Evolutionary conservation across 2,888 invertebrate species (phyloP), one percentile per base, ranked within the genome.

Genomic region (Noctua pronuba): DNA sequence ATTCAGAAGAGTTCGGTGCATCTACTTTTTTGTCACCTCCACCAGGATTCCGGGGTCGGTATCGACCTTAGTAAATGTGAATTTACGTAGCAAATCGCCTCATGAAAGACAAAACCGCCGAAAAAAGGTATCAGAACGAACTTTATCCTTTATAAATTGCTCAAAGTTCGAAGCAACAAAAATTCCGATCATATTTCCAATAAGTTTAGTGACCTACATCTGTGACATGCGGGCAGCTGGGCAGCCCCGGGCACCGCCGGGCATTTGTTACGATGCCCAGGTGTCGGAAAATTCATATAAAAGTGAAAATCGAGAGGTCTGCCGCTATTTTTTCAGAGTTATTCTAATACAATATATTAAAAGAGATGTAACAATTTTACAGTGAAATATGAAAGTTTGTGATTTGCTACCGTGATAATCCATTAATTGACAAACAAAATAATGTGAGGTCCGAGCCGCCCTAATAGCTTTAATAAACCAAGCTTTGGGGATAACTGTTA

Each of bases 121-220:
- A 28, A 62, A 55, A 82, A 58, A 65, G 11, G 31, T 55, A 68
- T 55, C 21, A 67, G 35, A 66, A 35, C 38, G 41, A 58, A 70
- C 46, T 67, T 46, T 70, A 35, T 46, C 38, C 79, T 24, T 71
- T 64, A 67, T 35, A 79, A 78, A 81, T 83, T 83, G 38, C 35
- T 68, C 46, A 67, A 80, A 67, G 41, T 83, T 64, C 24, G 80
- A 60, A 81, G 62, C 49, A 64, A 70, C 76, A 69, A 73, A 69
- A 83, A 65, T 35, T 62, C 55, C 38, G 68, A 52, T 83, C 67
- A 46, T 71, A 62, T 75, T 78, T 64, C 77, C 73, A 75, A 80
- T 84, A 71, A 72, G 58, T 76, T 78, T 75, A 72, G 80, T 77
- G 85, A 84, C 85, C 86, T 84, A 84, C 64, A 81, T 84, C 62